Percentiles rank a stretch among this genome's conserved stretches.
Evolutionary conservation across 2,113 vertebrate species (phyloP).

Genomic region (Mustela lutreola): DNA sequence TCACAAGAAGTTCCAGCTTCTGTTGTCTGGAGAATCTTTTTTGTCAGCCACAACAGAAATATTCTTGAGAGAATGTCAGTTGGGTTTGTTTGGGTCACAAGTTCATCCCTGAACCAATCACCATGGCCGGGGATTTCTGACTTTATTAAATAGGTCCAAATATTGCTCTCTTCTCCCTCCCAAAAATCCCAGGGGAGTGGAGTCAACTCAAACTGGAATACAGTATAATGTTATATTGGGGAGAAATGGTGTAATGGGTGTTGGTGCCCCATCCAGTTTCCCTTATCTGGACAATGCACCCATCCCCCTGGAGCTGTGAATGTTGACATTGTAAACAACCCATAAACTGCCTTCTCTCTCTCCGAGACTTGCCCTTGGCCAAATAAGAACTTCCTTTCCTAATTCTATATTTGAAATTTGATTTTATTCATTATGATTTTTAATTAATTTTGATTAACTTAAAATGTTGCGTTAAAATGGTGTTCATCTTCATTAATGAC

Average conservation of each 20-base stretch:
- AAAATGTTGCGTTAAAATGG: conserved; percentile 4
- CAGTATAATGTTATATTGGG: not conserved
- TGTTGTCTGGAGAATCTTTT: not conserved
- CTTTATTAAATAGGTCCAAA: not conserved
- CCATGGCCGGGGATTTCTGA: not conserved
- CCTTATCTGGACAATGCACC: not conserved
- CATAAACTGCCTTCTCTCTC: not conserved
- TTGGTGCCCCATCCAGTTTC: not conserved
- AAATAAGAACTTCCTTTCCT: not conserved
- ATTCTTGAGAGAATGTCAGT: not conserved
- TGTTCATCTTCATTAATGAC: not conserved
- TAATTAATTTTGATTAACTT: conserved; percentile 45
- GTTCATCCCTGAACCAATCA: not conserved
- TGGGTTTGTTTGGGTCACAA: not conserved
- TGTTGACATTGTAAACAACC: not conserved
- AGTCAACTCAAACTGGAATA: not conserved
- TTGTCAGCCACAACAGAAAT: not conserved
- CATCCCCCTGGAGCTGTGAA: not conserved
- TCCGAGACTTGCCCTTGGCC: not conserved
- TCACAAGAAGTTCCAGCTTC: not conserved
- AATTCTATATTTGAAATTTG: conserved; percentile 24
- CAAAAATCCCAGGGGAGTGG: not conserved
- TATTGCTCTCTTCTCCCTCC: not conserved
- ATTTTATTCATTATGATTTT: conserved; percentile 4
- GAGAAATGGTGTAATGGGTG: not conserved